Evolutionary conservation across 2,888 invertebrate species (phyloP).

Genomic region (Mesochorus sp.): DNA sequence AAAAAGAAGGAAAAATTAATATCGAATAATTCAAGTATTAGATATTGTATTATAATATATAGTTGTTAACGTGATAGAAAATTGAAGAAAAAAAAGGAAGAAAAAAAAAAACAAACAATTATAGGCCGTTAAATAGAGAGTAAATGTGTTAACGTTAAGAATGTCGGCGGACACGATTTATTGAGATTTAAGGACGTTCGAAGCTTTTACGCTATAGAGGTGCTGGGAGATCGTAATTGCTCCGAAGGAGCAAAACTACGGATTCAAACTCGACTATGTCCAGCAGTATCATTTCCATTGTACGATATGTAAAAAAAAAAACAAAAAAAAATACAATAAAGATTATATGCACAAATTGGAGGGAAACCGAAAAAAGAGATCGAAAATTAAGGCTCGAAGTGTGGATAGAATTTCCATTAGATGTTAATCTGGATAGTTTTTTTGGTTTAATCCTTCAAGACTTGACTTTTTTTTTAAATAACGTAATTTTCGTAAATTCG

Average conservation of each 20-base stretch:
- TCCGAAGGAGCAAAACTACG: slow-evolving; percentile 20
- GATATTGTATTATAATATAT: slow-evolving; percentile 80
- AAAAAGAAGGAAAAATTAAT: slow-evolving; percentile 63
- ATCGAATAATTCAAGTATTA: slow-evolving; percentile 79
- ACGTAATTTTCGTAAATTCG: too few species aligned
- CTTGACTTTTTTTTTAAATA: too few species aligned
- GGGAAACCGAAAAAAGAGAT: too few species aligned
- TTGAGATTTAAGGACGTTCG: slow-evolving; percentile 44
- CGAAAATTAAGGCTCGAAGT: too few species aligned
- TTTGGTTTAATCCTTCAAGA: too few species aligned
- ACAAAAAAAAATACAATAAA: slow-evolving; percentile 68
- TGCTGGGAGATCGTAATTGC: slow-evolving; percentile 64
- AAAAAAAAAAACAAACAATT: too few species aligned
- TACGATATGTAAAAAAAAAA: slow-evolving; percentile 81
- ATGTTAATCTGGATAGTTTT: neutral
- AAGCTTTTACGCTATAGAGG: slow-evolving; percentile 52
- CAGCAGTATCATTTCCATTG: slow-evolving; percentile 80
- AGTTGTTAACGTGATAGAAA: slow-evolving; percentile 75
- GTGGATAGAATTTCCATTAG: too few species aligned
- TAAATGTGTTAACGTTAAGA: slow-evolving; percentile 65
- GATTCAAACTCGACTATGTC: slow-evolving; percentile 67
- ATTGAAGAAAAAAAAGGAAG: too few species aligned
- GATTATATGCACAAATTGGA: slow-evolving; percentile 62
- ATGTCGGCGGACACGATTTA: slow-evolving; percentile 45
- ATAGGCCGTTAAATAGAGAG: slow-evolving; percentile 58